phyloP scores from a whole-genome alignment of 2,797 vertebrate species.

The Emydoidea blandingii region DNA sequence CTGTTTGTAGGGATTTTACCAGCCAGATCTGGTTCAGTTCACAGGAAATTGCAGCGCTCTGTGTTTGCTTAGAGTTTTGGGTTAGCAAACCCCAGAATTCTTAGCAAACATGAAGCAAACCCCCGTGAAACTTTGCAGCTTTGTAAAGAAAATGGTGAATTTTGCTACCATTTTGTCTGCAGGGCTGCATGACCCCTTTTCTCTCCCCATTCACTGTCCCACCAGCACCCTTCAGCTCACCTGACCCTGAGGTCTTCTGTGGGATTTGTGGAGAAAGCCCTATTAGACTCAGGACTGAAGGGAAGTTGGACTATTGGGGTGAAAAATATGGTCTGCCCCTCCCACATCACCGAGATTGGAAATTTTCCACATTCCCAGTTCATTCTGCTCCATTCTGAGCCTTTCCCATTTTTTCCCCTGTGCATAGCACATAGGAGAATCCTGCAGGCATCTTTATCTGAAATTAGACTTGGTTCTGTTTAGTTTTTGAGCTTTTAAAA shows the following conservation, averaged over 20 bases:
- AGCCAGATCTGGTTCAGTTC: neutral
- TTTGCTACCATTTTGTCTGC: neutral
- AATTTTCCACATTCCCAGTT: neutral
- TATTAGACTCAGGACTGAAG: no score
- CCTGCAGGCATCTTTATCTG: neutral
- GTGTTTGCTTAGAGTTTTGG: neutral
- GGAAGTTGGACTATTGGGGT: neutral
- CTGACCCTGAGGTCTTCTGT: accelerated
- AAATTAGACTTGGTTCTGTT: neutral
- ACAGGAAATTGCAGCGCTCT: neutral
- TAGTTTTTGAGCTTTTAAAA: neutral
- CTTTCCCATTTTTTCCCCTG: neutral
- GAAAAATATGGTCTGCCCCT: neutral
- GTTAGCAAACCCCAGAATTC: neutral
- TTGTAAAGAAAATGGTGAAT: neutral
- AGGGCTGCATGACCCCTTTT: neutral
- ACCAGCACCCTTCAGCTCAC: neutral
- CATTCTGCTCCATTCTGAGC: slow-evolving; percentile 5
- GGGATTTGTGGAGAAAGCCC: accelerated
- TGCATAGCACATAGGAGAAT: neutral
- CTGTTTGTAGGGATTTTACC: neutral
- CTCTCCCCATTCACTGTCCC: neutral
- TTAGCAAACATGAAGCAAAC: neutral
- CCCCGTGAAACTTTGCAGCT: neutral
- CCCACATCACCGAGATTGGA: neutral